Base-by-base conservation (phyloP, 2,888 invertebrate species). In the Rapana venosa region DNA sequence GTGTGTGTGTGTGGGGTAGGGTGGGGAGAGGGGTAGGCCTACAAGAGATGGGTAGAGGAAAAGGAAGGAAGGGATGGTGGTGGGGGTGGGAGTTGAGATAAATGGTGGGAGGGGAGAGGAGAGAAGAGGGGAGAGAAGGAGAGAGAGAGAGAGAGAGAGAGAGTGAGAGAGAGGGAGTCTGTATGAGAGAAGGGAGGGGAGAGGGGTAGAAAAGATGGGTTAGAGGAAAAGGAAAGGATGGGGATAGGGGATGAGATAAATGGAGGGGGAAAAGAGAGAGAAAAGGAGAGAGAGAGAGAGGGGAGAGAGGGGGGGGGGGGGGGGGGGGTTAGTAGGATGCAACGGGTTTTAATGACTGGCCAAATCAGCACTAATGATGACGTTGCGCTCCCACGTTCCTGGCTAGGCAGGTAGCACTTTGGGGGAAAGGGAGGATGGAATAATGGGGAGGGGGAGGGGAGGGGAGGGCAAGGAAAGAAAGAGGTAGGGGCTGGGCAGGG, bases 281-380 rank as follows among this genome's bases (percentile, higher is more conserved):
- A 66, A 13, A 66, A 13, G 13, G 66, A 26, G 66, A 66, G 66
- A 66, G 66, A 66, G 66, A 66, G 66, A 66, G 66, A 66, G 66
- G 13, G n/a, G 30, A 77, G 81, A 30, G 32, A 81, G 81, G n/a
- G 77, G n/a, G 77, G 26, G 77, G 2, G 77, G 26, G 30, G 32
- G 6, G 22, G 81, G 35, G 32, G 8, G 81, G 17, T 4, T 13
- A 32, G 0, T 5, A 1, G 22, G 47, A 47, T 47, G 47, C 47
- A 47, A 5, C 8, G 47, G 47, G 47, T 8, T 15, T 81, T 81
- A 81, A 81, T 81, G 26, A 81, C 81, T 81, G 81, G 11, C 81
- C 81, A 81, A 81, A 81, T 81, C 81, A 81, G 17, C 81, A 35
- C 81, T 81, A 81, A 81, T 81, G 81, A 81, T 81, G 81, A 81